Evolutionary conservation across 2,888 invertebrate genomes (phyloP).

Genomic region (Macaria liturata): DNA sequence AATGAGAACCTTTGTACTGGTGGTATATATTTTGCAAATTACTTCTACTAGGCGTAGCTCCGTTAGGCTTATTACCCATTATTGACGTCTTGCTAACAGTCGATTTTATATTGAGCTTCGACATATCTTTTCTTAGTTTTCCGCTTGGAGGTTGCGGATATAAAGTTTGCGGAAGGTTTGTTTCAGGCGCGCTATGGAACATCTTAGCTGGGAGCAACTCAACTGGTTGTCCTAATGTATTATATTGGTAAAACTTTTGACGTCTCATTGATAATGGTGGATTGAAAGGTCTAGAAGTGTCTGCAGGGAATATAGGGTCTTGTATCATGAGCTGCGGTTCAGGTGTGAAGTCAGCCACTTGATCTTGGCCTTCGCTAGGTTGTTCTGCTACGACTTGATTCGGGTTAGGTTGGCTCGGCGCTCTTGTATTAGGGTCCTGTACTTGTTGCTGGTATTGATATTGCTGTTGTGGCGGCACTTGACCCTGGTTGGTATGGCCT

Average conservation of each 20-base stretch:
- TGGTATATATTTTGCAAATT: constrained; percentile 71
- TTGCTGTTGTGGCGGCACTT: constrained; percentile 34
- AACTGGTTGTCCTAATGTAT: constrained; percentile 72
- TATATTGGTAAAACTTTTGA: constrained; percentile 48
- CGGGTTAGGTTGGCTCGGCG: constrained; percentile 18
- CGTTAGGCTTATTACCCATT: constrained; percentile 50
- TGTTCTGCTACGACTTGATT: constrained; percentile 35
- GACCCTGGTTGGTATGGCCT: constrained; percentile 36
- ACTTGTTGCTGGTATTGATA: constrained; percentile 38
- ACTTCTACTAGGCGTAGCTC: constrained; percentile 57
- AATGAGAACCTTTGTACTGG: constrained; percentile 71
- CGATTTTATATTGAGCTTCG: constrained; percentile 56
- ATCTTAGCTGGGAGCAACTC: constrained; percentile 55
- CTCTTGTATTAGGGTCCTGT: constrained; percentile 43
- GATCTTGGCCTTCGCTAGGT: constrained; percentile 20
- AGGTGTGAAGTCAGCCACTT: constrained; percentile 12
- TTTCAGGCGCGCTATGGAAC: constrained; percentile 45
- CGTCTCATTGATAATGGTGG: constrained; percentile 32
- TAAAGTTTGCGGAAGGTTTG: constrained; percentile 60
- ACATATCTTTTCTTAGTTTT: constrained; percentile 37
- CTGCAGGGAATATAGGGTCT: constrained; percentile 64
- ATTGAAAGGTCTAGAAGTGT: constrained; percentile 45
- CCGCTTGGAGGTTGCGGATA: constrained; percentile 51
- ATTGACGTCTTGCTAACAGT: constrained; percentile 71
- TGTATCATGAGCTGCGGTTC: constrained; percentile 39